Evolutionary conservation across 2,888 invertebrate species (phyloP), one percentile per base, ranked within the genome.

Genomic region (Perdita meconis): DNA sequence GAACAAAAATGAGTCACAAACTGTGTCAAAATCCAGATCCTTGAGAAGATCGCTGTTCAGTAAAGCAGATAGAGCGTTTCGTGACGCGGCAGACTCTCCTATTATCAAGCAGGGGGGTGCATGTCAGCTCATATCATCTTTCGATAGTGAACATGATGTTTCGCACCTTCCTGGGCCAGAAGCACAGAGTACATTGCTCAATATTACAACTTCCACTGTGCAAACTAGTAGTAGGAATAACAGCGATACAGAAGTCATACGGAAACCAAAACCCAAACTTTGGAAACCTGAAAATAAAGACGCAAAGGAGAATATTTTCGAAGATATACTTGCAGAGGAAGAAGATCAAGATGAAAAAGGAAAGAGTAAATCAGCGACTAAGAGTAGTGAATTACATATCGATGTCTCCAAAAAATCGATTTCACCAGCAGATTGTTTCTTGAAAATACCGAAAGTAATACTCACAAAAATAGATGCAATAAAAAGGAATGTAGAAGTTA

Each of bases 171-270:
- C 19, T 0, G 0, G 1, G 13, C 68, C 73, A 5, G 73, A 71
- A 10, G 65, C 68, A 0, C 66, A 77, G 0, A 78, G 76, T 5
- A 66, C 73, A 8, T 22, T 57, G 1, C 6, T 68, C 0, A 57
- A 67, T 10, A 40, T 8, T 30, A 38, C 22, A 30, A n/a, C 0
- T 13, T 2, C 3, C 0, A 22, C 26, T 16, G 4, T 4, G 8
- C 24, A 26, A 4, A 13, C n/a, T 50, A 63, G n/a, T 36, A 36
- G 0, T 0, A 57, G 13, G n/a, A 53, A 51, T 56, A 40, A 34
- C 2, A 76, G 53, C 36, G 22, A 68, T 1, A 36, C 2, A 0
- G 8, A 24, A 1, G n/a, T 36, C 38, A 16, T 40, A n/a, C 0
- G 40, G 0, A 81, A 76, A 53, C 56, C 6, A 8, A 77, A 59